Conservation (phyloP, 2,797 vertebrate species). For the Mormyrops attenuatus region DNA sequence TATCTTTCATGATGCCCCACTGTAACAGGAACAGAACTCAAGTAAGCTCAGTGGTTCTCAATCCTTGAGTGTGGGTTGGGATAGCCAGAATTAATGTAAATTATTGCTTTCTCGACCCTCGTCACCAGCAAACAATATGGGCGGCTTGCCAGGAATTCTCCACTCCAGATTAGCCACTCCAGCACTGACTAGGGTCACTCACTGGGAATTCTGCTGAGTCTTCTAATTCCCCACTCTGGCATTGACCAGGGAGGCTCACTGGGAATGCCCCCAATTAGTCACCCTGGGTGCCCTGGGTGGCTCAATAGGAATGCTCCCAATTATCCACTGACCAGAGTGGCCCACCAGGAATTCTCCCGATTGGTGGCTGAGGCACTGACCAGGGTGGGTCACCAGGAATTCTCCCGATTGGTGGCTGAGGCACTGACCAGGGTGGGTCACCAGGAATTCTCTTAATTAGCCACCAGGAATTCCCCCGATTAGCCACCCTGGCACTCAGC, state of each 20-base stretch:
- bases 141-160: not conserved
- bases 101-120: not conserved
- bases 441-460: too few relatives aligned
- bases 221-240: not conserved
- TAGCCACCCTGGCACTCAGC: too few relatives aligned
- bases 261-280: too few relatives aligned
- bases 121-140: not conserved
- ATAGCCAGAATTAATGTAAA: too few relatives aligned
- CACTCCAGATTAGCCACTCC: not conserved
- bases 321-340: not conserved
- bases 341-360: not conserved
- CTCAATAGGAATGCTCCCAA: not conserved
- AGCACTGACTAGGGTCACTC: not conserved
- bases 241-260: not conserved
- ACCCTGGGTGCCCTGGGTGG: not conserved
- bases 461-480: too few relatives aligned
- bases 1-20: not conserved
- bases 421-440: not conserved
- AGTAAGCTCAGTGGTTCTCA: not conserved
- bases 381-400: not conserved
- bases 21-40: not conserved
- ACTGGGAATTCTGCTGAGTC: not conserved
- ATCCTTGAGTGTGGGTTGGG: not conserved
- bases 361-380: not conserved
- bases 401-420: not conserved